Evolutionary conservation across 2,113 vertebrate genomes (phyloP).

Genomic region (Pipa parva): DNA sequence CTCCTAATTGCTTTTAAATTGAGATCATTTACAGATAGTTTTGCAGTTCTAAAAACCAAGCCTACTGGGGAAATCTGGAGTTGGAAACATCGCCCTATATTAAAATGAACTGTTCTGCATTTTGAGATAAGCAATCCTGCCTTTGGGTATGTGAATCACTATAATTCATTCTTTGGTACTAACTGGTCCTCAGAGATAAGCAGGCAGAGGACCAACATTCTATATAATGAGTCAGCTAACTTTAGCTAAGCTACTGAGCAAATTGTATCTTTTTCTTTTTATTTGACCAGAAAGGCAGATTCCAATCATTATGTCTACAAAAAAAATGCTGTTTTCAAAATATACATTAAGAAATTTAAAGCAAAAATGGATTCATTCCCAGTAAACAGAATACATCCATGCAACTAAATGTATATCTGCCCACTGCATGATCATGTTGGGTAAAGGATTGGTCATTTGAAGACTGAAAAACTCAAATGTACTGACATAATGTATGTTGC

Average conservation of each 20-base stretch:
- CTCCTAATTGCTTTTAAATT: constrained; percentile 43
- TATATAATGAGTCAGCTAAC: not conserved
- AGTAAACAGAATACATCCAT: too few relatives aligned
- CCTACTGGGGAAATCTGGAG: constrained; percentile 29
- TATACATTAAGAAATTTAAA: too few relatives aligned
- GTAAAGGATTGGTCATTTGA: too few relatives aligned
- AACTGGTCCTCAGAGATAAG: constrained; percentile 9
- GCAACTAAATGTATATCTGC: too few relatives aligned
- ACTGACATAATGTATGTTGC: too few relatives aligned
- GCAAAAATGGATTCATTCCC: too few relatives aligned
- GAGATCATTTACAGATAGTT: constrained; percentile 42
- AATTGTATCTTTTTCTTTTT: not conserved
- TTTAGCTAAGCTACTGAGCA: not conserved
- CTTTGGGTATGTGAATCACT: constrained; percentile 18
- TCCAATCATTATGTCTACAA: not conserved
- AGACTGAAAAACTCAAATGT: too few relatives aligned
- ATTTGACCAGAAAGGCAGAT: not conserved
- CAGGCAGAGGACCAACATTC: not conserved
- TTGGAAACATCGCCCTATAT: constrained; percentile 19
- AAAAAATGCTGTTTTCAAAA: too few relatives aligned
- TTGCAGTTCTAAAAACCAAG: constrained; percentile 34
- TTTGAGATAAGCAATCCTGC: constrained; percentile 26
- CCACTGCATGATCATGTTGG: too few relatives aligned
- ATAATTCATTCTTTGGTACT: constrained; percentile 10
- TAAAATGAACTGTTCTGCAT: constrained; percentile 9